phyloP scores from a whole-genome alignment of 1,140 invertebrate genomes.

The Myzus persicae region DNA sequence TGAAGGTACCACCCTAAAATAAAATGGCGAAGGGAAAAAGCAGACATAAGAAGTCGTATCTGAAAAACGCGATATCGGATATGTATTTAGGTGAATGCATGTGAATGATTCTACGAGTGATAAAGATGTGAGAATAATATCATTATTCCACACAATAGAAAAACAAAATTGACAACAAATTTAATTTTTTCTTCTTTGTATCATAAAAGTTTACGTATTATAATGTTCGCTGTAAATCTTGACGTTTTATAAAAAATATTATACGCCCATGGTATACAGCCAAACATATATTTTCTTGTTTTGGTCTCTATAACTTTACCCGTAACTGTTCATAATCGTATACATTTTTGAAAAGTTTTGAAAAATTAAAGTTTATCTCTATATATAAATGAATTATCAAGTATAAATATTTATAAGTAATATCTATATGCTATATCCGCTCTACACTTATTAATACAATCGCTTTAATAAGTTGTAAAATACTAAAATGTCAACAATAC shows the following conservation, averaged over 20 bases:
- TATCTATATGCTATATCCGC: too few species aligned
- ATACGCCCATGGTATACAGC: not conserved
- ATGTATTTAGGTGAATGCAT: not conserved
- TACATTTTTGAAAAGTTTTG: too few species aligned
- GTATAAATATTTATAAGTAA: too few species aligned
- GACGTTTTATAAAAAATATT: not conserved
- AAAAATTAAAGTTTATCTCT: too few species aligned
- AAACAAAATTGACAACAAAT: not conserved
- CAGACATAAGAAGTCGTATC: not conserved
- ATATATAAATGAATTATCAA: too few species aligned
- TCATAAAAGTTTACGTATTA: not conserved
- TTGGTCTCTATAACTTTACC: not conserved
- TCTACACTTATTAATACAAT: too few species aligned
- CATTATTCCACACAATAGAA: not conserved
- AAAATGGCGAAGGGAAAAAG: not conserved
- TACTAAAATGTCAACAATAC: too few species aligned
- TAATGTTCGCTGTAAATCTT: not conserved
- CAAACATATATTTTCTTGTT: not conserved
- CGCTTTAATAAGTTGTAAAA: too few species aligned
- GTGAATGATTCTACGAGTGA: not conserved
- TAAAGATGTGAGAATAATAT: not conserved
- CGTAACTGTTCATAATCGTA: too few species aligned
- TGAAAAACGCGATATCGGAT: not conserved
- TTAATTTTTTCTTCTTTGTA: not conserved
- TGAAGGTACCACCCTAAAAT: not conserved